Percentiles rank a stretch among this genome's conserved stretches.
These are phyloP conservation scores for Upupa epops DNA, from an alignment of 2,113 vertebrate genomes.

Conservation along the genomic window DNA sequence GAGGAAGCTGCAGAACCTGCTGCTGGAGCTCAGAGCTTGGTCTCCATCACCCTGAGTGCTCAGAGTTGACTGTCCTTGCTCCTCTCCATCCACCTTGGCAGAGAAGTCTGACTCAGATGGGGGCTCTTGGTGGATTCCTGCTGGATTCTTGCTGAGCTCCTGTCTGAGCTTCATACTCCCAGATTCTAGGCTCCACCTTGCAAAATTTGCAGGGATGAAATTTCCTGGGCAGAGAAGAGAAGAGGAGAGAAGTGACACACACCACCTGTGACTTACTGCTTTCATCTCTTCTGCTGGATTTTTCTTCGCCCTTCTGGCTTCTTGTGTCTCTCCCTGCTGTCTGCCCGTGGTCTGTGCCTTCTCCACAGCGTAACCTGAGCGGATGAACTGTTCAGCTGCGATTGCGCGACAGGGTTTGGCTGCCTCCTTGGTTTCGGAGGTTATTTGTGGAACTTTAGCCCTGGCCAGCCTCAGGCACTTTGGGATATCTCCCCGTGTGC, in stretches of 20 bases:
- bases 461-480: not conserved
- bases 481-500: not conserved
- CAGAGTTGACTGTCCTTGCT: not conserved
- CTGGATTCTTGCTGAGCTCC: not conserved
- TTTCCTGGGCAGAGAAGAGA: not conserved
- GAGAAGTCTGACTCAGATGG: not conserved
- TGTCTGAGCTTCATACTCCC: not conserved
- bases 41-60: not conserved
- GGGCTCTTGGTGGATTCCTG: not conserved
- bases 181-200: not conserved
- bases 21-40: not conserved
- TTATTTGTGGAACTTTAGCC: not conserved
- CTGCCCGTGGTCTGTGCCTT: conserved; percentile 40
- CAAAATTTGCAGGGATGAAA: not conserved
- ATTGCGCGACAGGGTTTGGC: not conserved
- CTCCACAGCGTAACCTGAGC: conserved; percentile 19
- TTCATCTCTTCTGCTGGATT: not conserved
- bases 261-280: not conserved
- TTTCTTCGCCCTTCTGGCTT: not conserved
- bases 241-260: not conserved
- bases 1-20: not conserved
- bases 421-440: conserved; percentile 28
- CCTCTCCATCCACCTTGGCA: not conserved
- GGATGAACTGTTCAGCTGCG: conserved; percentile 39
- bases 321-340: conserved; percentile 20